Conservation (phyloP, 1,140 invertebrate species). For the Drosophila kanapiae region DNA sequence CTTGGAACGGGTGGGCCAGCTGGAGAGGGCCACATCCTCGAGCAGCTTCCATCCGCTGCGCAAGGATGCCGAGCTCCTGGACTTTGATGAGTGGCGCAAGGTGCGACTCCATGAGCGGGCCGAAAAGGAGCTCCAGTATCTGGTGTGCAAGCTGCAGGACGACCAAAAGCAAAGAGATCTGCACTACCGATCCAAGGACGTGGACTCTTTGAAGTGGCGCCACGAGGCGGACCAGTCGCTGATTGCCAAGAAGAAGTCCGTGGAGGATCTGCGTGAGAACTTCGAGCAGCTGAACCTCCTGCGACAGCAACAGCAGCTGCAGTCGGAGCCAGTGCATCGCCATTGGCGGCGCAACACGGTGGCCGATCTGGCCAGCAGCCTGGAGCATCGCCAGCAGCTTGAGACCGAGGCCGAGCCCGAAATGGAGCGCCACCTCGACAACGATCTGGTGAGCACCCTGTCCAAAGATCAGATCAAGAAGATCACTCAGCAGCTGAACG, state of each 20-base stretch:
- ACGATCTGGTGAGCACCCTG: slow-evolving; percentile 92
- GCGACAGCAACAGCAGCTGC: slow-evolving; percentile 84
- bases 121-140: slow-evolving; percentile 91
- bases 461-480: slow-evolving; percentile 94
- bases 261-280: slow-evolving; percentile 92
- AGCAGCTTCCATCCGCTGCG: slow-evolving; percentile 89
- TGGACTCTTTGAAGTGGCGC: slow-evolving; percentile 90
- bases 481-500: slow-evolving; percentile 92
- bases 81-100: slow-evolving; percentile 94
- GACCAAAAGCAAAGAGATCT: slow-evolving; percentile 94
- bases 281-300: slow-evolving; percentile 86
- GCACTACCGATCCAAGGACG: slow-evolving; percentile 91
- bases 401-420: slow-evolving; percentile 3
- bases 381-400: slow-evolving; percentile 83
- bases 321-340: slow-evolving; percentile 91
- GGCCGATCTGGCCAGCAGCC: slow-evolving; percentile 90
- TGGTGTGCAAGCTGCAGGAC: slow-evolving; percentile 92
- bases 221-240: slow-evolving; percentile 91
- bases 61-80: slow-evolving; percentile 92
- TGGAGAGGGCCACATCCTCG: slow-evolving; percentile 91
- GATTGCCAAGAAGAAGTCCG: slow-evolving; percentile 93
- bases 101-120: slow-evolving; percentile 92
- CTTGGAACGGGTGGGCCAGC: slow-evolving; percentile 92
- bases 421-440: slow-evolving; percentile 87
- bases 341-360: slow-evolving; percentile 94